Evolutionary conservation across 2,797 vertebrate species (phyloP), one percentile per base, ranked within the genome.

Genomic region (Taenioides sp.): DNA sequence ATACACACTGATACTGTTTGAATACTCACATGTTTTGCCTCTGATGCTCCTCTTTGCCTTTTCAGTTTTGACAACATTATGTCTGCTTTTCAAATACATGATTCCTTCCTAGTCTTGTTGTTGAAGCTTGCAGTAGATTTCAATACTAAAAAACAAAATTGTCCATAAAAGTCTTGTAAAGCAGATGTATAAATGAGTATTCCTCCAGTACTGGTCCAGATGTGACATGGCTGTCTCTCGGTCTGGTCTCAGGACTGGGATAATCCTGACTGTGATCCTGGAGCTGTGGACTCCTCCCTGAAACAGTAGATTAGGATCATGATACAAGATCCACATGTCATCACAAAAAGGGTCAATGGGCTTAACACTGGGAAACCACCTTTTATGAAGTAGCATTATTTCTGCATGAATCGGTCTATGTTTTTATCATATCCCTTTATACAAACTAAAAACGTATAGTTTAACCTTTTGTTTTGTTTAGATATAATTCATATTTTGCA

Each of bases 21-120:
- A 18, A 4, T 80, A 92, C 92, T 92, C 73, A 94, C 92, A 85
- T 81, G 76, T 59, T 67, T 88, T 90, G 40, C 83, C 76, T 71
- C 79, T 91, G n/a, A 80, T 63, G 52, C 71, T 87, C 78, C 65
- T 91, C 69, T 85, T 90, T 31, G 69, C 84, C 71, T 58, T 84
- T 34, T 84, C 84, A 9, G 68, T 68, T 60, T 79, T 84, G 66
- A 76, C 60, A 57, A 2, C 25, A 10, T 80, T 78, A 25, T 73
- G 84, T 54, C 67, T 89, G 67, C 65, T 87, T 69, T 82, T 88
- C 23, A 74, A 75, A 86, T 83, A 89, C 91, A 92, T 92, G 67
- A 50, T 81, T 40, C n/a, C 43, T 49, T 5, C 20, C 7, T 28
- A 18, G 57, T 37, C 3, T 18, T 52, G 7, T 68, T 73, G 23